Conservation (phyloP, 2,888 invertebrate genomes). For the Mythimna loreyi region DNA sequence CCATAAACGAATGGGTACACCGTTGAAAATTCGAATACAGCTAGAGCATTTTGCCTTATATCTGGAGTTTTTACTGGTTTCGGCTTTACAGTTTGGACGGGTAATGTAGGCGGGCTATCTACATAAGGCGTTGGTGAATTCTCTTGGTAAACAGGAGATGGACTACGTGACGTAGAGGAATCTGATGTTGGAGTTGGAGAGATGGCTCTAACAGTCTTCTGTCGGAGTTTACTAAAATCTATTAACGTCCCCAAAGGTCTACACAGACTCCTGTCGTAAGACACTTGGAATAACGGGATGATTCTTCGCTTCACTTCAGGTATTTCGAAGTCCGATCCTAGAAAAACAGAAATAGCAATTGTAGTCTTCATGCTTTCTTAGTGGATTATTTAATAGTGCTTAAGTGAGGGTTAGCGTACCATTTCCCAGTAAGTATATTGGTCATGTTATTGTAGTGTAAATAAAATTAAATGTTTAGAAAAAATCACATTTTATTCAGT, state of each 20-base stretch:
- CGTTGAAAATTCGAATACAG: slow-evolving; percentile 84
- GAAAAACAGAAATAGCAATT: slow-evolving; percentile 83
- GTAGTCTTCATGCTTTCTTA: slow-evolving; percentile 41
- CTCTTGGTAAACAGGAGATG: slow-evolving; percentile 72
- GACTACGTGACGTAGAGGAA: slow-evolving; percentile 76
- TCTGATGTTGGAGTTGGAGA: slow-evolving; percentile 46
- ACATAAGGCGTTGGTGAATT: slow-evolving; percentile 52
- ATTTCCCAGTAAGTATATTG: slow-evolving; percentile 25
- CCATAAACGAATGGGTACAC: slow-evolving; percentile 87
- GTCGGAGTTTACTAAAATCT: slow-evolving; percentile 78
- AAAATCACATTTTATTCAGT: slow-evolving; percentile 53
- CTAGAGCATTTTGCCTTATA: slow-evolving; percentile 81
- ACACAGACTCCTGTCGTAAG: slow-evolving; percentile 86
- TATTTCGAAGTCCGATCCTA: slow-evolving; percentile 79
- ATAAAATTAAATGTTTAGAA: slow-evolving; percentile 38
- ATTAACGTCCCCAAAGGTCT: slow-evolving; percentile 84
- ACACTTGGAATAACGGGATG: slow-evolving; percentile 87
- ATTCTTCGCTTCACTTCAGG: slow-evolving; percentile 75
- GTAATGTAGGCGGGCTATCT: slow-evolving; percentile 37
- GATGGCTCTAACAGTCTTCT: slow-evolving; percentile 55
- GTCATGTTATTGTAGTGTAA: slow-evolving; percentile 19
- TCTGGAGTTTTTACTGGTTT: slow-evolving; percentile 72
- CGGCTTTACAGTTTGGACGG: slow-evolving; percentile 16
- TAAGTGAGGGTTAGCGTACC: slow-evolving; percentile 39
- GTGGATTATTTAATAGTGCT: slow-evolving; percentile 18